Base-by-base conservation (phyloP, 2,113 vertebrate species). In the Glareola pratincola region DNA sequence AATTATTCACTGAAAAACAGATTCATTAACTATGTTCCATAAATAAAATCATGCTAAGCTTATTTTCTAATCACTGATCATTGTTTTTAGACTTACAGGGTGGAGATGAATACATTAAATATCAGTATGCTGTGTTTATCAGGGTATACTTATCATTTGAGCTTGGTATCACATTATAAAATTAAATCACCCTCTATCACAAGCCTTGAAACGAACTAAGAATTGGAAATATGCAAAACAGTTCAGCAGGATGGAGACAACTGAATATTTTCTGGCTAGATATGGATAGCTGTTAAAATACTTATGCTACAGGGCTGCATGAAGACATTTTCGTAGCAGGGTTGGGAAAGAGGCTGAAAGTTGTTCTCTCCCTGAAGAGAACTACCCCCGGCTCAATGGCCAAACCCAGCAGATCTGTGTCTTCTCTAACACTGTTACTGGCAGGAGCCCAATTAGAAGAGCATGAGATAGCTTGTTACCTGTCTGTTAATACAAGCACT, bases 11-110 rank as follows among this genome's bases (percentile, higher is more conserved):
- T 90, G 54, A 74, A 89, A 88, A 91, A 14, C 81, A 93, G 51
- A 75, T 71, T 95, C 41, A 74, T 92, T 94, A 69, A 62, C 45
- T 57, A 68, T 56, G 39, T 91, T 94, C 90, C 66, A 80, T 92
- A 96, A 95, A 83, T 92, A 92, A 95, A 95, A 85, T 88, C 29
- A 80, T 6, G 36, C 43, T 91, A 73, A 88, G 39, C 71, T 91
- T 93, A 67, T 96, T 97, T 96, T 86, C 84, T 84, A 71, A 85
- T 92, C 91, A 85, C 50, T 89, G 83, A 85, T 89, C 67, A 74
- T 80, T 91, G 68, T 95, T 97, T 88, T 94, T 91, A 95, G 66
- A 87, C 78, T 80, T 50, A 41, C 47, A 69, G 41, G 51, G 79
- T 92, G 54, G 32, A 56, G 87, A 88, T 51, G 54, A 93, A 83